phyloP scores from a whole-genome alignment of 2,797 vertebrate genomes.

The Trematomus bernacchii region DNA sequence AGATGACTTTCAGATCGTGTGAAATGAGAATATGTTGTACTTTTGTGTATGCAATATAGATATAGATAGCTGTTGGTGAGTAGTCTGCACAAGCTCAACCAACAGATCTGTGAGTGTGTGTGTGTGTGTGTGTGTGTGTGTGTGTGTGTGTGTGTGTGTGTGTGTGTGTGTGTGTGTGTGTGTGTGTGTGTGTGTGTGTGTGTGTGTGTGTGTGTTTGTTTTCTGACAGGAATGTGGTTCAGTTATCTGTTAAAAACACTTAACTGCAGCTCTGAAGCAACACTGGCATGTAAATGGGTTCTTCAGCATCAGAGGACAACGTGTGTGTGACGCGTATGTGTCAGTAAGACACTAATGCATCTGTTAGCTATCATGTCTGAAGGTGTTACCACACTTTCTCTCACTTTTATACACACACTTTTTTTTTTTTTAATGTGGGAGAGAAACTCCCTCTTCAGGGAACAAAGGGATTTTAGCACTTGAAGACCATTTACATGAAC shows the following conservation, averaged over 20 bases:
- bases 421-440: too few relatives aligned
- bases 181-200: neutral
- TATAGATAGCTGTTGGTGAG: slow-evolving; percentile 2
- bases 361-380: slow-evolving; percentile 64
- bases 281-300: slow-evolving; percentile 70
- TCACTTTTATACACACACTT: neutral
- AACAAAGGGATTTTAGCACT: too few relatives aligned
- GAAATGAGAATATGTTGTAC: neutral
- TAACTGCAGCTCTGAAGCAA: slow-evolving; percentile 43
- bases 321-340: slow-evolving; percentile 47
- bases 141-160: slow-evolving; percentile 31
- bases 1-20: too few relatives aligned
- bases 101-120: slow-evolving; percentile 1
- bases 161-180: slow-evolving; percentile 39
- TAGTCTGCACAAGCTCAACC: slow-evolving; percentile 45
- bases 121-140: neutral
- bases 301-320: slow-evolving; percentile 28
- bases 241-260: slow-evolving; percentile 71
- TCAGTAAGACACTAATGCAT: slow-evolving; percentile 55
- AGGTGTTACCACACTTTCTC: slow-evolving; percentile 52
- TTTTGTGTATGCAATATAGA: too few relatives aligned
- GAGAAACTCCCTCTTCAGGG: too few relatives aligned
- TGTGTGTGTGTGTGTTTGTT: neutral
- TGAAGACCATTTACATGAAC: too few relatives aligned
- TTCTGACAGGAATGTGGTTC: slow-evolving; percentile 56